Evolutionary conservation across 2,888 invertebrate species (phyloP).

Genomic region (Trichogramma dendrolimi): DNA sequence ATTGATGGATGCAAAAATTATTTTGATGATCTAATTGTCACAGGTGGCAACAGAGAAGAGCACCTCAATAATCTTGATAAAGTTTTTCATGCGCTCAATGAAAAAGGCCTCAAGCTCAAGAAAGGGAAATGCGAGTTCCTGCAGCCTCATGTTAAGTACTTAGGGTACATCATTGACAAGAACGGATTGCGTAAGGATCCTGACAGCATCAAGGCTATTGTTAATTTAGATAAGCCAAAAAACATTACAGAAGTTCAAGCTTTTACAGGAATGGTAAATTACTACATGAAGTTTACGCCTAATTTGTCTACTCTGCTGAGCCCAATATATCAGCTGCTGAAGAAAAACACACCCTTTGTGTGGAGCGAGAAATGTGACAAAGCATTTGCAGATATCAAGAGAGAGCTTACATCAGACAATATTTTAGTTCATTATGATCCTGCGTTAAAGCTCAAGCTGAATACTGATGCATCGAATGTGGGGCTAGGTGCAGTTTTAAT

Average conservation of each 20-base stretch:
- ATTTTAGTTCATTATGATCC: slow-evolving; percentile 33
- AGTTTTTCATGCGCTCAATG: slow-evolving; percentile 19
- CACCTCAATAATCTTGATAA: slow-evolving; percentile 36
- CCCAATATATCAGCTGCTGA: slow-evolving; percentile 2
- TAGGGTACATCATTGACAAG: slow-evolving; percentile 34
- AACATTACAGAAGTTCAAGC: slow-evolving; percentile 31
- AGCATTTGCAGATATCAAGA: slow-evolving; percentile 13
- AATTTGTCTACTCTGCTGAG: slow-evolving; percentile 25
- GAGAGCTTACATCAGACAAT: no score
- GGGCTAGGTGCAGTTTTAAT: slow-evolving; percentile 16
- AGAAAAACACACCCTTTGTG: not conserved
- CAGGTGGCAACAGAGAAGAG: slow-evolving; percentile 34
- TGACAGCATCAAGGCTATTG: slow-evolving; percentile 29
- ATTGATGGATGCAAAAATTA: slow-evolving; percentile 43
- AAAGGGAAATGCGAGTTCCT: slow-evolving; percentile 24
- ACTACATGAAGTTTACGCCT: slow-evolving; percentile 40
- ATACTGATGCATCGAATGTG: slow-evolving; percentile 14
- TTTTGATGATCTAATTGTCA: slow-evolving; percentile 47
- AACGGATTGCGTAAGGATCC: slow-evolving; percentile 28
- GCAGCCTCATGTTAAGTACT: slow-evolving; percentile 20
- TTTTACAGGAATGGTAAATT: slow-evolving; percentile 39
- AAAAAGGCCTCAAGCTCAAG: slow-evolving; percentile 21
- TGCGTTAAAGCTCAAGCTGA: slow-evolving; percentile 23
- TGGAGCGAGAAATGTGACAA: slow-evolving; percentile 9
- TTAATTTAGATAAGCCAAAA: slow-evolving; percentile 27